Percentiles rank a stretch among this genome's conserved stretches.
These are phyloP conservation scores for Iphiclides podalirius DNA, from an alignment of 2,888 invertebrate species.

Conservation along the genomic window DNA sequence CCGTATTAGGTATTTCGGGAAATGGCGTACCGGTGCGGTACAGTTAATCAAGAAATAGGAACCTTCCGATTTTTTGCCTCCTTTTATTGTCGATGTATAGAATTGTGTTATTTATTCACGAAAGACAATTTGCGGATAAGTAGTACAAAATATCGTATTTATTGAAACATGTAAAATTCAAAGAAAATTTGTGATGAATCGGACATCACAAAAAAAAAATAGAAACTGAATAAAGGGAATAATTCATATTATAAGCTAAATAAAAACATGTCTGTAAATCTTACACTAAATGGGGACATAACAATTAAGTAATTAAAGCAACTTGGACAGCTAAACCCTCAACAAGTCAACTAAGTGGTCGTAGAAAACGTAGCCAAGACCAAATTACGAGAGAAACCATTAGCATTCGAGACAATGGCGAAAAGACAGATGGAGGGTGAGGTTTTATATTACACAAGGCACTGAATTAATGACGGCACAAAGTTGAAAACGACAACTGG, in stretches of 20 bases:
- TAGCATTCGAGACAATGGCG: constrained; percentile 1
- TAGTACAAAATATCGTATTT: too few relatives aligned
- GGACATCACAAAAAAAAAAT: too few relatives aligned
- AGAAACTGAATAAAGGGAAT: too few relatives aligned
- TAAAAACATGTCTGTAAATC: neutral
- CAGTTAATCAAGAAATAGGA: neutral
- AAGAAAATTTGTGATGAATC: too few relatives aligned
- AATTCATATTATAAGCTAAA: too few relatives aligned
- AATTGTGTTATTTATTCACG: too few relatives aligned
- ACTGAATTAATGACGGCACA: constrained; percentile 4
- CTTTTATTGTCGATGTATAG: too few relatives aligned
- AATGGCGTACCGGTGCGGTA: neutral
- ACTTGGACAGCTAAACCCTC: neutral
- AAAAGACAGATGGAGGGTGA: neutral
- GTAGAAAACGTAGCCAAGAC: neutral
- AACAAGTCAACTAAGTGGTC: neutral
- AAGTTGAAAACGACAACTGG: constrained; percentile 1
- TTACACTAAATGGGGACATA: neutral
- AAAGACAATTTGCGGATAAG: too few relatives aligned
- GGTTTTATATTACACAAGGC: neutral
- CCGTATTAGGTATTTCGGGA: constrained; percentile 8
- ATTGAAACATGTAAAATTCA: too few relatives aligned
- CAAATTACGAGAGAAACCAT: neutral
- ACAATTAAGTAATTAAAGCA: neutral
- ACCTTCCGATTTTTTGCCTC: too few relatives aligned